Base-by-base conservation (phyloP, 2,113 vertebrate genomes). In the Anser brachyrhynchus region DNA sequence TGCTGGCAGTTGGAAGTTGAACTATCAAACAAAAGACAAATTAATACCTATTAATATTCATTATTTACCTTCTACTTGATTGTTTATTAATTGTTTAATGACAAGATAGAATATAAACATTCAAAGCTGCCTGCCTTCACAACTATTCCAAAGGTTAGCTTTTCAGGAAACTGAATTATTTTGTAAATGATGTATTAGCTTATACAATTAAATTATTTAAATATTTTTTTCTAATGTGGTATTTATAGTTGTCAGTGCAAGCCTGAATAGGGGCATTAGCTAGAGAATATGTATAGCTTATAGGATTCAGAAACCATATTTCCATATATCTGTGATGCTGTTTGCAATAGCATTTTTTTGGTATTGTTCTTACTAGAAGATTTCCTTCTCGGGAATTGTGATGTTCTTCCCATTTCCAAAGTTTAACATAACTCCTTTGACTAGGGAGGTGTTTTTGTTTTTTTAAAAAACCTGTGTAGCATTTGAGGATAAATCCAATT, bases 41-140 rank as follows among this genome's bases (percentile, higher is more conserved):
- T 71, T 85, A 87, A 72, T 92, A 69, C 58, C 35, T 79, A 72
- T 87, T 81, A 91, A 87, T 91, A 87, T 82, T 93, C 19, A 55
- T 87, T 90, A 74, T 88, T 93, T 93, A 87, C 37, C 49, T 88
- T 87, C 71, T 37, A 72, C 71, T 82, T 82, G 61, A 79, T 84
- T 90, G 52, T 79, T 77, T 81, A 80, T 57, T 81, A 78, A 62
- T 75, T 88, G 19, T 59, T 82, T 77, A 84, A 87, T 77, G 52
- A 75, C 66, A 82, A 81, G 82, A n/a, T 51, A 33, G 67, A 72
- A 12, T 64, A 51, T 72, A 62, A 94, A 67, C 13, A 13, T 86
- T 83, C 67, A 80, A 70, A 92, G 20, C 49, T 14, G 39, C 35
- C 49, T 14, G 39, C 35, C 64, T 90, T 90, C 58, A 44, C 51